Evolutionary conservation across 2,113 vertebrate genomes (phyloP).

Genomic region (Tragelaphus scriptus): DNA sequence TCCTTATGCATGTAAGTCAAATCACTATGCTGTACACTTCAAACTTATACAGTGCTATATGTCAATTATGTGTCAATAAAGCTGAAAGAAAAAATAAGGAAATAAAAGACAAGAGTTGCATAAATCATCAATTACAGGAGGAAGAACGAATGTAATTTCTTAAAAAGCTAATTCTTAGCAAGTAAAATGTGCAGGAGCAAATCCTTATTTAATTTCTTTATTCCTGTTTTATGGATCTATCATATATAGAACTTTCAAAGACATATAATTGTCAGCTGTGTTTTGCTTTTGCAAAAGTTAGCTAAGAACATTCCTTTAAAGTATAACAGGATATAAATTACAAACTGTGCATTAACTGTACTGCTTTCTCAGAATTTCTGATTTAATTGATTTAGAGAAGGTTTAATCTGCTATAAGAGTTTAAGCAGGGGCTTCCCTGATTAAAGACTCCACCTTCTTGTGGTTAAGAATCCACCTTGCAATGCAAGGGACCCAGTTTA

Average conservation of each 20-base stretch:
- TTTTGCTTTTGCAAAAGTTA: conserved; percentile 25
- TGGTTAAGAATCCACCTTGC: neutral
- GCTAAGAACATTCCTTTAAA: conserved; percentile 33
- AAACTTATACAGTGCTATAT: neutral
- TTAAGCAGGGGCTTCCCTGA: neutral
- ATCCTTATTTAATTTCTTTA: neutral
- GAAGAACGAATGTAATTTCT: neutral
- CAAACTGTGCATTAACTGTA: neutral
- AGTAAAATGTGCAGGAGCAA: neutral
- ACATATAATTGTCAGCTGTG: conserved; percentile 6
- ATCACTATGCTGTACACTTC: neutral
- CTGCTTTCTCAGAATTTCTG: conserved; percentile 20
- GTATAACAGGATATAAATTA: conserved; percentile 1
- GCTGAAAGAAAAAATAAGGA: neutral
- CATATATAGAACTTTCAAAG: conserved; percentile 19
- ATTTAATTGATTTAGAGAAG: neutral
- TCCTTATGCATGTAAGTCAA: neutral
- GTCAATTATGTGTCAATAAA: neutral
- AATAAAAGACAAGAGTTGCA: neutral
- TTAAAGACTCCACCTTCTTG: neutral
- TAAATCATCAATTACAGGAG: neutral
- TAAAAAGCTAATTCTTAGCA: conserved; percentile 9
- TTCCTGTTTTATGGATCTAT: conserved; percentile 15
- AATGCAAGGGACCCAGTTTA: neutral
- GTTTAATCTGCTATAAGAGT: neutral